These are phyloP conservation scores for Acholoe squamosa DNA, from an alignment of 2,888 invertebrate species.

Conservation along the genomic window DNA sequence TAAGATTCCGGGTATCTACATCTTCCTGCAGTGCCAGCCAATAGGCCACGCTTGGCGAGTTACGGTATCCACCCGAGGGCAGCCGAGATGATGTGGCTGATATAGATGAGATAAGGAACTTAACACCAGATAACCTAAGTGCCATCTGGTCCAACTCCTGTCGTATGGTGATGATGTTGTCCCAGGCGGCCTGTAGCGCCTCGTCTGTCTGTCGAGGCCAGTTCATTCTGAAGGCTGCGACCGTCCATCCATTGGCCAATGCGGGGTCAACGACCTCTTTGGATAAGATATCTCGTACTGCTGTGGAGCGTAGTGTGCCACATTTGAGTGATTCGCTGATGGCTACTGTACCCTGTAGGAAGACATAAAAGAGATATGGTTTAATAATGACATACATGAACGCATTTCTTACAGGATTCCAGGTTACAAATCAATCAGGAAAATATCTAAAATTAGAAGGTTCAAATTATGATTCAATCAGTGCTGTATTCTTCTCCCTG, in stretches of 20 bases:
- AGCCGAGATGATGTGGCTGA: background rate
- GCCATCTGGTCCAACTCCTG: conserved; percentile 48
- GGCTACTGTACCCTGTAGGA: background rate
- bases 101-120: conserved; percentile 16
- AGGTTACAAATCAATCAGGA: too few relatives aligned
- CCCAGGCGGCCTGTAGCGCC: conserved; percentile 18
- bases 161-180: conserved; percentile 42
- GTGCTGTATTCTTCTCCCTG: too few relatives aligned
- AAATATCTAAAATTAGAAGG: too few relatives aligned
- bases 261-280: conserved; percentile 11
- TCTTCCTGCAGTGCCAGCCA: conserved; percentile 12
- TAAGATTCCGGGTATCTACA: background rate
- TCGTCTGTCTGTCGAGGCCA: conserved; percentile 38
- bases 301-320: conserved; percentile 25
- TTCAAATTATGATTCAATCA: too few relatives aligned
- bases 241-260: background rate
- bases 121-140: background rate
- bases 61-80: conserved; percentile 2
- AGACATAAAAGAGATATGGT: background rate
- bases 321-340: conserved; percentile 25
- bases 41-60: conserved; percentile 39
- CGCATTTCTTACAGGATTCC: too few relatives aligned
- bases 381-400: background rate
- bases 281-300: background rate
- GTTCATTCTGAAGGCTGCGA: conserved; percentile 55